Evolutionary conservation across 2,888 invertebrate species (phyloP), one percentile per base, ranked within the genome.

Genomic region (Tholera decimalis): DNA sequence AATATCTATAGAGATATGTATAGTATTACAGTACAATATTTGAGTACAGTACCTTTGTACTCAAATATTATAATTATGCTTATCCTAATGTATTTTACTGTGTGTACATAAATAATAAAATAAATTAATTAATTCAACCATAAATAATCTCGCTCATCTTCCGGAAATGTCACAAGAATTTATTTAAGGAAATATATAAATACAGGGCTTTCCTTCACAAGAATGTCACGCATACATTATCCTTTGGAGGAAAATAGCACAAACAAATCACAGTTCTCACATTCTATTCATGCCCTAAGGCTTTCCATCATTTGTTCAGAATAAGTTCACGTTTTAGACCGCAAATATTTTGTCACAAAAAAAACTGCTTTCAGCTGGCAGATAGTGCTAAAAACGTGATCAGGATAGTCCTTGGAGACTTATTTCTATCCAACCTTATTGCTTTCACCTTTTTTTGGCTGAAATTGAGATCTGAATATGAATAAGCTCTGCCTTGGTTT

Each of bases 291-390:
- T 5, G 26, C 18, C 22, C 43, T 9, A 1, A 26, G 24, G 26
- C n/a, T n/a, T 57, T 18, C 22, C 22, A 33, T 50, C 28, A 51
- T 58, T 54, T 44, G 3, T 46, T 46, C 24, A 49, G 24, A 63
- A 70, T 71, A 20, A 24, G 20, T 35, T 69, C 61, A 69, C 55
- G 61, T 53, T 53, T 54, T 9, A 13, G n/a, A 18, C 3, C n/a
- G 4, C 30, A 30, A 47, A 37, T 71, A 54, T 58, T 39, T 41
- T 44, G 18, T n/a, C n/a, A n/a, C 26, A 22, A 41, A 44, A 35
- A 60, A 49, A 30, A n/a, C 30, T 33, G 46, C 24, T 54, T 55
- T 44, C 33, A 11, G 28, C 15, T 11, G 13, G 47, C 26, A 26
- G n/a, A 63, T 43, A 49, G 37, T 18, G 15, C 62, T 44, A 33